Base-by-base conservation (phyloP, 2,113 vertebrate species). In the Brachyhypopomus gauderio region DNA sequence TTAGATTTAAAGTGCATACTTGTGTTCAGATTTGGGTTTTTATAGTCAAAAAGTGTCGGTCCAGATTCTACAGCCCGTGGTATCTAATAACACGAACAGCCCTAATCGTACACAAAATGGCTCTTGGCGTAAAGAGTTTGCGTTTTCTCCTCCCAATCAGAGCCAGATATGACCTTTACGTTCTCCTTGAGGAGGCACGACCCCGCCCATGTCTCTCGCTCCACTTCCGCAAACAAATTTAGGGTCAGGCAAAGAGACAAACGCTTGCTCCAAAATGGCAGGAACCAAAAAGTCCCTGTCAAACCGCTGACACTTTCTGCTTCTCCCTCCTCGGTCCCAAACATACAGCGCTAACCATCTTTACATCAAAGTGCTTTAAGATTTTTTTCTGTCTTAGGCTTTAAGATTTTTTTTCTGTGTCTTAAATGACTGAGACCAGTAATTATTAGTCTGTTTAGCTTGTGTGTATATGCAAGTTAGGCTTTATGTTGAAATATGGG, bases 161-260 rank as follows among this genome's bases (percentile, higher is more conserved):
- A 92, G 92, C 88, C 91, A 92, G 91, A 93, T 91, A 91, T 89
- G 92, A 93, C 91, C 91, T 91, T 89, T 92, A 89, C 66, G 86
- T 89, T 88, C 88, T 0, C 87, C 81, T 85, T 83, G 78, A 92
- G 89, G 92, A 90, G 41, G 23, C 38, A 85, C 82, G 80, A 84
- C 80, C 85, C 41, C 87, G 86, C 41, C 88, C 86, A 87, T 85
- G 84, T 90, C 89, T 87, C 79, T 86, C 90, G 87, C 88, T 82
- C 88, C 83, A 87, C 89, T 91, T 92, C 89, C 89, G 84, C 78
- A 90, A 52, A 91, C 91, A 92, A 92, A 92, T 92, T 91, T 89
- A 78, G 88, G 91, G 90, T 91, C 85, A 90, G 87, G 85, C 87
- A 90, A 89, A 93, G 90, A 91, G 89, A 91, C 86, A 84, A 89